A percentile compares a stretch with the other conserved stretches of the same genome.
Conservation (phyloP, 2,113 vertebrate species). For the Centrocercus urophasianus region DNA sequence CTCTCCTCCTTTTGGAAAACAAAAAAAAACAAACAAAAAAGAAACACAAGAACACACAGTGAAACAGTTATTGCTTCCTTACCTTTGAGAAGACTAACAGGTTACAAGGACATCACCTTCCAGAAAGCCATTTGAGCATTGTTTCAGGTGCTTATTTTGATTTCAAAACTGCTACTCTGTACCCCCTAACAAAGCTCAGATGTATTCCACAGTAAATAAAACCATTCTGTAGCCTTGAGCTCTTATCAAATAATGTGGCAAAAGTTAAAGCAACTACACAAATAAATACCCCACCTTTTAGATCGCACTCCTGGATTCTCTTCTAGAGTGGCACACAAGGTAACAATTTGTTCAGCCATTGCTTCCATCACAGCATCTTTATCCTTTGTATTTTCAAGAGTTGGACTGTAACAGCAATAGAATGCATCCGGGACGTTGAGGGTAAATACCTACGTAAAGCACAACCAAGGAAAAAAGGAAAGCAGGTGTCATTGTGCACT, state of each 20-base stretch:
- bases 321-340: constrained; percentile 91
- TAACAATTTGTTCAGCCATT: constrained; percentile 92
- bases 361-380: constrained; percentile 83
- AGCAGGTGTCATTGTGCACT: not conserved
- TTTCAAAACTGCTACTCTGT: not conserved
- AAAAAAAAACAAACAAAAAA: not conserved
- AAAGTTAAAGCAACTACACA: not conserved
- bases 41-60: not conserved
- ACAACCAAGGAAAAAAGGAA: not conserved
- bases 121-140: not conserved
- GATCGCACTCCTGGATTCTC: constrained; percentile 95
- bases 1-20: not conserved
- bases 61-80: not conserved
- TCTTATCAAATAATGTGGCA: not conserved
- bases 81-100: not conserved
- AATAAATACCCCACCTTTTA: constrained; percentile 80
- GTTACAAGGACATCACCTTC: not conserved
- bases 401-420: constrained; percentile 88
- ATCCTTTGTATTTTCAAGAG: constrained; percentile 76
- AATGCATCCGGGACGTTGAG: constrained; percentile 90
- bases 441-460: constrained; percentile 88
- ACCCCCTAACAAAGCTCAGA: not conserved
- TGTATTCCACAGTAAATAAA: not conserved
- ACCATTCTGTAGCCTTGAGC: not conserved
- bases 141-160: not conserved